phyloP scores from a whole-genome alignment of 2,797 vertebrate genomes.

The Parotocinclus haroldoi region DNA sequence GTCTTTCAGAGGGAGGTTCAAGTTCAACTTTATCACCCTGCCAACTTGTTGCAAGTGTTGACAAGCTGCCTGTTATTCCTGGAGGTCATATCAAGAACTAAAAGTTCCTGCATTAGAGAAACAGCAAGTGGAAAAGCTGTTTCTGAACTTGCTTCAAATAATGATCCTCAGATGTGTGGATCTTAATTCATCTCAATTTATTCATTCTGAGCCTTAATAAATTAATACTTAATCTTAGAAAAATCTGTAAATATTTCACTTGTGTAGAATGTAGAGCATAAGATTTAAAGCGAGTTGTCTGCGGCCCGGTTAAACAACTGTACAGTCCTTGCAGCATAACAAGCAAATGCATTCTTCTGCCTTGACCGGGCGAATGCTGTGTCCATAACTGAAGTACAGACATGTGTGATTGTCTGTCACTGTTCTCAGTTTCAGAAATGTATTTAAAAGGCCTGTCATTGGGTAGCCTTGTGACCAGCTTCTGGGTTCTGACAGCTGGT shows the following conservation, averaged over 20 bases:
- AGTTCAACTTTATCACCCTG: slow-evolving; percentile 74
- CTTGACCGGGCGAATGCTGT: slow-evolving; percentile 63
- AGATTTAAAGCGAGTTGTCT: slow-evolving; percentile 11
- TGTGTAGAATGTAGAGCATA: background rate
- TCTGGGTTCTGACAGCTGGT: slow-evolving; percentile 47
- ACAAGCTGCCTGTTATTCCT: slow-evolving; percentile 63
- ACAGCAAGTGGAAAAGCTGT: slow-evolving; percentile 28
- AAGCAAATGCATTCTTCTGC: slow-evolving; percentile 64
- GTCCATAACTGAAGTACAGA: slow-evolving; percentile 70
- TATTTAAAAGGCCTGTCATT: slow-evolving; percentile 70
- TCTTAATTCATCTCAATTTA: background rate
- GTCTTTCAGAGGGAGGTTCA: slow-evolving; percentile 52
- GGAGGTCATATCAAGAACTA: slow-evolving; percentile 63
- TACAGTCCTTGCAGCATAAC: slow-evolving; percentile 49
- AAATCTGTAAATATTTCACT: background rate
- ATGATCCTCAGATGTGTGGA: slow-evolving; percentile 1
- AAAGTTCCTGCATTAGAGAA: slow-evolving; percentile 42
- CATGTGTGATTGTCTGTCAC: slow-evolving; percentile 62
- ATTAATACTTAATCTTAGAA: background rate
- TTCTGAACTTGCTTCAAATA: slow-evolving; percentile 6
- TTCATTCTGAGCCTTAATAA: slow-evolving; percentile 3
- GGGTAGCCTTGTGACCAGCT: slow-evolving; percentile 50
- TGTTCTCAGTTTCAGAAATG: slow-evolving; percentile 74
- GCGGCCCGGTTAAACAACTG: slow-evolving; percentile 29
- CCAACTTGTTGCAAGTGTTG: slow-evolving; percentile 61